A percentile compares a stretch with the other conserved stretches of the same genome.
phyloP scores from a whole-genome alignment of 2,113 vertebrate genomes.

The Lasiurus borealis region DNA sequence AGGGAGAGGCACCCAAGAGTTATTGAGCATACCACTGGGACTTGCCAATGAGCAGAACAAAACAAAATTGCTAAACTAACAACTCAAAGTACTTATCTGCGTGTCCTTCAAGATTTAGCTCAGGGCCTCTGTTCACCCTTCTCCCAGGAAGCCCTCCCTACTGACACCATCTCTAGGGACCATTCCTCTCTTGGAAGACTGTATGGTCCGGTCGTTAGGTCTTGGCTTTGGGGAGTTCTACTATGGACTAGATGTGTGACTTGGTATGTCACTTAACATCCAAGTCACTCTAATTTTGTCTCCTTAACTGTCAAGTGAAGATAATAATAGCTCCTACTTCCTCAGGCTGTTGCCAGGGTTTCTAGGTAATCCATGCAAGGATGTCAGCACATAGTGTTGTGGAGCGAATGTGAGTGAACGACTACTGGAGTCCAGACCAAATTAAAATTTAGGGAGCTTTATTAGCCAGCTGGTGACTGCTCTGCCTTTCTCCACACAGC shows the following conservation, averaged over 20 bases:
- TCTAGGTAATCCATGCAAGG: background rate
- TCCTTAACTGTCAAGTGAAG: background rate
- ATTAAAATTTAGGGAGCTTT: too few species aligned
- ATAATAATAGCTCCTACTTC: background rate
- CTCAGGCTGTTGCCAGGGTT: background rate
- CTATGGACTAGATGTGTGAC: background rate
- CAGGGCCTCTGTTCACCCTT: background rate
- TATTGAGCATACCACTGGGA: constrained; percentile 72
- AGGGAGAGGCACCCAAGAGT: constrained; percentile 81
- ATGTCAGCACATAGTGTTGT: background rate
- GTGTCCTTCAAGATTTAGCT: background rate
- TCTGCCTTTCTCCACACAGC: too few species aligned
- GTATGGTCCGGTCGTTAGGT: background rate
- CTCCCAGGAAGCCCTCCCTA: constrained; percentile 33
- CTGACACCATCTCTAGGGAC: background rate
- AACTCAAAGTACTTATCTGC: constrained; percentile 33
- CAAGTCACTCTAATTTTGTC: background rate
- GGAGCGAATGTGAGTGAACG: too few species aligned
- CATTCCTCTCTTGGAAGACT: background rate
- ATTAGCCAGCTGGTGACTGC: too few species aligned
- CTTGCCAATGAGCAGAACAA: constrained; percentile 69
- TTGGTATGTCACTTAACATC: background rate
- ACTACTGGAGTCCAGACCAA: too few species aligned
- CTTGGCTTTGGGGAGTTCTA: background rate
- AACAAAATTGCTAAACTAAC: constrained; percentile 72